Base-by-base conservation (phyloP, 2,113 vertebrate genomes). In the Cardinalis cardinalis region DNA sequence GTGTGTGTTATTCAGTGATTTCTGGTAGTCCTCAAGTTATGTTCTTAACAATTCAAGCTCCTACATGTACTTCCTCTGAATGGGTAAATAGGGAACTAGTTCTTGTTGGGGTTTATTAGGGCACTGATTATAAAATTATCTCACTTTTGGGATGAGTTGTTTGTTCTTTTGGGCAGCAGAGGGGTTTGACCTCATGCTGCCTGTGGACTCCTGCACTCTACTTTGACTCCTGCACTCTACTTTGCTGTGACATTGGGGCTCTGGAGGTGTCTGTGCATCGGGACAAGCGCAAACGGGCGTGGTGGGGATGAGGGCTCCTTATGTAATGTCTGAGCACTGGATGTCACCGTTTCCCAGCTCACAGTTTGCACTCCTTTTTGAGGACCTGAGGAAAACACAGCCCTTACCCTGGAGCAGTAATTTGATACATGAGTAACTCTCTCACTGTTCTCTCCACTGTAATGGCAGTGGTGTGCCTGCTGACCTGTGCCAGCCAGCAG, bases 341-440 rank as follows among this genome's bases (percentile, higher is more conserved):
- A 87, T 93, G 92, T 94, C 90, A 90, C 61, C 69, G 7, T 91
- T 90, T 81, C 80, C 74, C 77, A 69, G 26, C 65, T 87, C 29
- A 44, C 41, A 4, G 1, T 56, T 41, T 56, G 60, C 59, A 18
- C 0, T 60, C 16, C n/a, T 74, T 60, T 59, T 20, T 41, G 38
- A 32, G 76, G 56, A 34, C 52, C 58, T 11, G 52, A 41, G 46
- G 65, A 38, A 38, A 92, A 14, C 24, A 34, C 29, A n/a, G 79
- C 56, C 51, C 31, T 52, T 32, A 11, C 8, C 13, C 71, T 25
- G 65, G 60, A 78, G 61, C 26, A n/a, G 38, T 44, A 5, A 61
- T 78, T 12, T 59, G 70, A 36, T 65, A 51, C 9, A 1, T 20
- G 21, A 70, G 25, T 58, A n/a, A 38, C 43, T 81, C 52, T 77